Evolutionary conservation across 1,140 invertebrate species (phyloP), one percentile per base, ranked within the genome.

Genomic region (Drosophila carrolli): DNA sequence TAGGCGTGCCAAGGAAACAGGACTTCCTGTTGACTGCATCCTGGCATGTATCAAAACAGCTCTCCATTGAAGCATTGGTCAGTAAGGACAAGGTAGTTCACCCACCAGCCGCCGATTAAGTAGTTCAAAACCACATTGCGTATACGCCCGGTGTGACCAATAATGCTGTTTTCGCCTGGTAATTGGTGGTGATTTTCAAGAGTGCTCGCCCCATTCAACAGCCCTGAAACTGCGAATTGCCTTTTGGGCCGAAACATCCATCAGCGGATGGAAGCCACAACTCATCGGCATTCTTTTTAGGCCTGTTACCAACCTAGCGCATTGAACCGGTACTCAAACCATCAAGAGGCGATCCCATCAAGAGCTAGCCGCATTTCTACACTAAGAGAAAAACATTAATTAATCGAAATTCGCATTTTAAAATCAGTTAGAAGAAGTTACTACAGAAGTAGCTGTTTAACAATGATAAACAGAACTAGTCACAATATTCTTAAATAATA

Each of bases 21-120:
- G 40, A 81, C 35, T 74, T 88, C 76, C 76, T 75, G 51, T 43
- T 27, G 48, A 53, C 48, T 61, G 68, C 59, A 68, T 73, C 59
- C 66, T 48, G 23, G 46, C 38, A 37, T 46, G 13, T 27, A 48
- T 57, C 43, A 71, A 41, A 58, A 43, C 40, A 43, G 37, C 14
- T 11, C 19, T 9, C 23, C 37, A 57, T 58, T 35, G 14, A 60
- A 43, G 35, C 43, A 9, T 47, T 27, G n/a, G 10, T 14, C 37
- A 23, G 11, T 2, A 7, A 4, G 29, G 4, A 3, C 23, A 23
- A 23, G 23, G 23, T 23, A 23, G 23, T 23, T 23, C 4, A 23
- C 3, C 23, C 23, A 23, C 29, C 29, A 32, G 29, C 29, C 29
- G 8, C 29, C 29, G 29, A 32, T 32, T 32, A 32, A 32, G 65